phyloP scores from a whole-genome alignment of 2,888 invertebrate species.

The Hedychridium roseum region DNA sequence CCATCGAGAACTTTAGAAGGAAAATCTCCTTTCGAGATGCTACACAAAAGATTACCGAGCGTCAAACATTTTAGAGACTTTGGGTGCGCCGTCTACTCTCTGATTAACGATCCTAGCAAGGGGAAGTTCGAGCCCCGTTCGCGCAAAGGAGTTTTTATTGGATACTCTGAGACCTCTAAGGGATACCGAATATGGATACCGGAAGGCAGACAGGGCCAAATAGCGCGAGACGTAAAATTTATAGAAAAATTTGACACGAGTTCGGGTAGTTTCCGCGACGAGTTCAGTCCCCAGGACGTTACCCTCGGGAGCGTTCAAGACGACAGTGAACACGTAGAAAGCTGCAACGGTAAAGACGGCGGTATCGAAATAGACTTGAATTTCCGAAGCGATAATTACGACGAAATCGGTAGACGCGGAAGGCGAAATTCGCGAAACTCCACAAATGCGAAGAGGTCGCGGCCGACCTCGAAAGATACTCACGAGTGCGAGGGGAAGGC shows the following conservation, averaged over 20 bases:
- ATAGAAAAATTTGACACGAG: slow-evolving; percentile 4
- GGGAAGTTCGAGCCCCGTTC: slow-evolving; percentile 23
- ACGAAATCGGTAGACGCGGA: slow-evolving; percentile 1
- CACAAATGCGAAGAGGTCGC: slow-evolving; percentile 7
- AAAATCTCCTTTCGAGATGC: slow-evolving; percentile 26
- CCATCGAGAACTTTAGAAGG: slow-evolving; percentile 22
- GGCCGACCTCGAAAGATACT: slow-evolving; percentile 12
- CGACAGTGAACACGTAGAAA: slow-evolving; percentile 5
- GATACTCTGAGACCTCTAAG: slow-evolving; percentile 23
- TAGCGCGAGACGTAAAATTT: slow-evolving; percentile 22
- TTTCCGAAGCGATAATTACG: background rate
- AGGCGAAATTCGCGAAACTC: background rate
- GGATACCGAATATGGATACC: slow-evolving; percentile 23
- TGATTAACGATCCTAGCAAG: slow-evolving; percentile 8
- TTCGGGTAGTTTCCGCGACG: background rate
- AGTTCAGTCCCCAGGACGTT: background rate
- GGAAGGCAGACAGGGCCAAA: slow-evolving; percentile 7
- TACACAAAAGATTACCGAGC: slow-evolving; percentile 21
- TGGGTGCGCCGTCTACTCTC: slow-evolving; percentile 25
- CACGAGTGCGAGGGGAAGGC: slow-evolving; percentile 20
- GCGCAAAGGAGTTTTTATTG: slow-evolving; percentile 18
- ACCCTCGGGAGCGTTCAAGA: background rate
- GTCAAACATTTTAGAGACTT: slow-evolving; percentile 33
- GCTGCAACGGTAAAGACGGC: background rate
- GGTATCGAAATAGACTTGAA: background rate